Percentiles rank a stretch among this genome's conserved stretches.
Evolutionary conservation across 2,797 vertebrate genomes (phyloP).

Genomic region (Graptemys geographica): DNA sequence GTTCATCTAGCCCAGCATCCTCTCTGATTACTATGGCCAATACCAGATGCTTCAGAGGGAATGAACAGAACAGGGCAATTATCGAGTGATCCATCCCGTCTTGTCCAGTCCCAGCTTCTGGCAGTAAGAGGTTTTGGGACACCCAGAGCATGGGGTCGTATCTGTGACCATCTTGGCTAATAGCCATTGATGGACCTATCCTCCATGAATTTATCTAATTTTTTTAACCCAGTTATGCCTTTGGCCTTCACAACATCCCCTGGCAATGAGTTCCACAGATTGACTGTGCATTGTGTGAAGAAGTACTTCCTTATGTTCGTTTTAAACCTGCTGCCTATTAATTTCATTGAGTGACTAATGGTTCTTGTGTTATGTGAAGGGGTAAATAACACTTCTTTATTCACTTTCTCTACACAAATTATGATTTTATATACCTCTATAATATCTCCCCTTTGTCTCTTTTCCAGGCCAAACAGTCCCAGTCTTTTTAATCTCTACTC

Average conservation of each 20-base stretch:
- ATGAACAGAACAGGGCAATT: neutral
- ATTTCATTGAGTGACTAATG: neutral
- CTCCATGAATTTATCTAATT: neutral
- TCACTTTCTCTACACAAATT: neutral
- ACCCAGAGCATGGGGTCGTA: neutral
- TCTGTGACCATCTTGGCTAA: neutral
- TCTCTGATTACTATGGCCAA: neutral
- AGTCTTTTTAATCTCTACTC: neutral
- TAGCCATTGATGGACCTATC: neutral
- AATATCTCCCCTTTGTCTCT: neutral
- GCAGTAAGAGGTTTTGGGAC: neutral
- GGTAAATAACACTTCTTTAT: neutral
- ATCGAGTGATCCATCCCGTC: neutral
- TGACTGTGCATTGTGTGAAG: neutral
- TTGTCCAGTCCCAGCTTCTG: neutral
- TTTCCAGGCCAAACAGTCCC: neutral
- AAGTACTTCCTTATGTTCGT: neutral
- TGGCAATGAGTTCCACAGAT: neutral
- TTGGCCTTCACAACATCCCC: neutral
- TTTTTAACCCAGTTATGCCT: neutral
- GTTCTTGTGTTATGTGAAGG: neutral
- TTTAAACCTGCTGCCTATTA: neutral
- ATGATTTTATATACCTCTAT: neutral
- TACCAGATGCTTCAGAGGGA: neutral
- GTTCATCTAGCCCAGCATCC: neutral